phyloP scores from a whole-genome alignment of 2,888 invertebrate genomes.

The Epiblema foenella region DNA sequence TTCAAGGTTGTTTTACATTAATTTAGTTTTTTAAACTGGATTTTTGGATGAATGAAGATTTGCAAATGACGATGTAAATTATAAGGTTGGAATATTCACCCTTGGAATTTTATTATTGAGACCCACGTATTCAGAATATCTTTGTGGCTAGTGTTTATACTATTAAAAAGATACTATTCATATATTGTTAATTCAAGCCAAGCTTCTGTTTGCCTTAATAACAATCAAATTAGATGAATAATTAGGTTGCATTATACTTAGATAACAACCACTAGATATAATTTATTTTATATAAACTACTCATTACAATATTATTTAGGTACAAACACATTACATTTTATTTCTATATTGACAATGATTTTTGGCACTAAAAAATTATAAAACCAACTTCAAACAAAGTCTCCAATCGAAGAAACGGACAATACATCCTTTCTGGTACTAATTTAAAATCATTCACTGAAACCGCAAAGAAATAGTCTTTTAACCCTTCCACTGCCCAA shows the following conservation, averaged over 20 bases:
- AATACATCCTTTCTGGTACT: constrained; percentile 8
- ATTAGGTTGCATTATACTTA: no score
- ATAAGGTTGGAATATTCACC: constrained; percentile 31
- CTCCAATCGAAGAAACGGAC: constrained; percentile 16
- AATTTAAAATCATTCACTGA: constrained; percentile 18
- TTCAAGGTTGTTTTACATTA: constrained; percentile 71
- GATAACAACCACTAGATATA: no score
- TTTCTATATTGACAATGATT: neutral
- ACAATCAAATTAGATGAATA: no score
- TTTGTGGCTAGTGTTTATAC: constrained; percentile 2
- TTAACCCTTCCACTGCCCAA: constrained; percentile 48
- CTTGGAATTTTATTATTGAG: constrained; percentile 3
- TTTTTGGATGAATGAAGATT: constrained; percentile 46
- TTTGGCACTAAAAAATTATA: neutral
- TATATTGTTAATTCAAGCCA: neutral
- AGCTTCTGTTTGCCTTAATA: neutral
- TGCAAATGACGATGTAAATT: constrained; percentile 32
- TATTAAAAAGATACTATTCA: neutral
- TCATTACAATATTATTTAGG: no score
- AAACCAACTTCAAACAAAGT: neutral
- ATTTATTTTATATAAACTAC: no score
- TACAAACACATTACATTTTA: no score
- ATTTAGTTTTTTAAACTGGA: constrained; percentile 53
- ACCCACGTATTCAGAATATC: constrained; percentile 7
- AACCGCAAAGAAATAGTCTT: constrained; percentile 19